Conservation (phyloP, 2,888 invertebrate genomes). For the Stenodema calcarata region DNA sequence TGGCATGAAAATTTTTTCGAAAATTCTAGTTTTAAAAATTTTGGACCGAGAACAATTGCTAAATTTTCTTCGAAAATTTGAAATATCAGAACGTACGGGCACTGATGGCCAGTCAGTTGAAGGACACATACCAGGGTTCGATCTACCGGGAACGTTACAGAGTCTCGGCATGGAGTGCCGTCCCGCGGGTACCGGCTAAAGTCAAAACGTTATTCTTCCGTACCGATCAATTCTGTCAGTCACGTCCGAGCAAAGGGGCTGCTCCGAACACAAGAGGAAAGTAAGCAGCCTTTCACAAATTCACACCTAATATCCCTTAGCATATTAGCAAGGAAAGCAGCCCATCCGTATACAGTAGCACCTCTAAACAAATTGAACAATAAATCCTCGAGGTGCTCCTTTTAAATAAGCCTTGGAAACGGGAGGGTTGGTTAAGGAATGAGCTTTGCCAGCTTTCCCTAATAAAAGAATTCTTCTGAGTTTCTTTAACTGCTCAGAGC, state of each 20-base stretch:
- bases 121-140: too few relatives aligned
- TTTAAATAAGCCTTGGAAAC: conserved; percentile 24
- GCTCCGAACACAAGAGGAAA: neutral
- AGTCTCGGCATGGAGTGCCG: too few relatives aligned
- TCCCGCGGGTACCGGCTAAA: neutral
- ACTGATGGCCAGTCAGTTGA: too few relatives aligned
- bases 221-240: neutral
- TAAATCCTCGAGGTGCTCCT: conserved; percentile 41
- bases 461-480: conserved; percentile 39
- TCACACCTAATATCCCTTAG: conserved; percentile 45
- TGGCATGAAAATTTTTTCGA: too few relatives aligned
- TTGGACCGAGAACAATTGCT: too few relatives aligned
- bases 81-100: too few relatives aligned
- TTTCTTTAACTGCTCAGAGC: conserved; percentile 36
- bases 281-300: conserved; percentile 24
- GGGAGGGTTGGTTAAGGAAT: conserved; percentile 40
- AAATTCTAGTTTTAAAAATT: too few relatives aligned
- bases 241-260: neutral
- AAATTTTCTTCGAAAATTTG: too few relatives aligned
- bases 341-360: conserved; percentile 20
- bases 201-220: neutral
- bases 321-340: conserved; percentile 23
- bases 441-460: conserved; percentile 19
- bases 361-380: conserved; percentile 45
- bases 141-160: too few relatives aligned